Conservation (phyloP, 2,888 invertebrate species). For the Caenorhabditis sp. region DNA sequence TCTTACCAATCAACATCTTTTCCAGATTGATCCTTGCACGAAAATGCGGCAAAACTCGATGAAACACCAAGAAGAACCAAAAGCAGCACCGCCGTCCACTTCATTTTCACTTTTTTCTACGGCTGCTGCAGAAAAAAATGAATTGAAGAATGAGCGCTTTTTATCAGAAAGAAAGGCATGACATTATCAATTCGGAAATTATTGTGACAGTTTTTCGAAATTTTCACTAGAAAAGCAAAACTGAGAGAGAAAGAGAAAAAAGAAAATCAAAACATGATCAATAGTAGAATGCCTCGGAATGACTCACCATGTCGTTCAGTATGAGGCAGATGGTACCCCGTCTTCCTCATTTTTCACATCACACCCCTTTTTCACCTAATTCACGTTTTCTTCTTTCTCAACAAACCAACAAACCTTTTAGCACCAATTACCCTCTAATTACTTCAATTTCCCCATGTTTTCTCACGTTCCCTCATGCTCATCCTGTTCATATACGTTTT, state of each 20-base stretch:
- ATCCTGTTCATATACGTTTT: too few relatives aligned
- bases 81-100: conserved; percentile 19
- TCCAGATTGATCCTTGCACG: conserved; percentile 77
- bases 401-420: conserved; percentile 2
- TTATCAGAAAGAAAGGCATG: too few relatives aligned
- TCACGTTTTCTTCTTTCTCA: not conserved
- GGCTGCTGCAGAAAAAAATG: conserved; percentile 38
- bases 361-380: not conserved
- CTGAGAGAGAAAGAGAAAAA: not conserved
- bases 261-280: not conserved
- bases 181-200: conserved; percentile 16
- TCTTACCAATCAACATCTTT: conserved; percentile 77
- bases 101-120: conserved; percentile 21
- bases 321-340: conserved; percentile 26
- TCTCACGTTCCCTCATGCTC: conserved; percentile 24
- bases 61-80: conserved; percentile 39
- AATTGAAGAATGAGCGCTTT: conserved; percentile 34
- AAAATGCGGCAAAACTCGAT: conserved; percentile 62
- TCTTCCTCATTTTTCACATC: conserved; percentile 2
- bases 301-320: conserved; percentile 6
- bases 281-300: too few relatives aligned
- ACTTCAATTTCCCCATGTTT: conserved; percentile 11
- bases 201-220: conserved; percentile 43
- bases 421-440: not conserved
- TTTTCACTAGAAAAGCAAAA: too few relatives aligned